Base-by-base conservation (phyloP, 2,888 invertebrate genomes). In the Syrphus vitripennis region DNA sequence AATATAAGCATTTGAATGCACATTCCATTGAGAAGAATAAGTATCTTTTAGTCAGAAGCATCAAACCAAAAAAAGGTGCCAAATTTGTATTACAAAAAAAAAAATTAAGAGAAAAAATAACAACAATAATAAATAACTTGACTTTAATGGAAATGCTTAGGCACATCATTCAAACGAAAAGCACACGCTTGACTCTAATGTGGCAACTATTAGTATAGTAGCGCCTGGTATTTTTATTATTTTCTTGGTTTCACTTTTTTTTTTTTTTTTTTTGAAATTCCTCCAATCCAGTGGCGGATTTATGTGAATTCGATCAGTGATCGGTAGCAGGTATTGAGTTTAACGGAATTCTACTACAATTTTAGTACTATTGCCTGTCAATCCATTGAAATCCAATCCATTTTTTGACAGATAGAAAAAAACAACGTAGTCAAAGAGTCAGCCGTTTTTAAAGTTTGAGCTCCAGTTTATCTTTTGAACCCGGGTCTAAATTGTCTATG, bases 211-310 rank as follows among this genome's bases (percentile, higher is more conserved):
- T 63, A 80, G 75, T 42, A 34, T 50, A 50, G 67, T 34, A 50
- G 50, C 40, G 45, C 42, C 34, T 61, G 48, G 48, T 34, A 50
- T 75, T 75, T 69, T n/a, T 67, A 21, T 59, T n/a, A 37, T 77
- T 76, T 61, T 45, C 53, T 63, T 53, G 61, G 61, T 81, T 81
- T 70, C 76, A 81, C 63, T 76, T 81, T 75, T 69, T 65, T 19
- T 14, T 67, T n/a, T 6, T 19, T 34, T 31, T 34, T 21, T 12
- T 21, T 31, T 31, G 2, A 14, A 37, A 59, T 59, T 59, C 34
- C 34, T 21, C 7, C 3, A 19, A 57, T 1, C 6, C 59, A 37
- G 34, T 14, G 59, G 5, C 34, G 59, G 59, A 57, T 57, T 57
- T 21, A 21, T 21, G 9, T 34, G 12, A 34, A 10, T 34, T 34